Conservation (phyloP, 2,888 invertebrate genomes). For the Rhyacophila evoluta region DNA sequence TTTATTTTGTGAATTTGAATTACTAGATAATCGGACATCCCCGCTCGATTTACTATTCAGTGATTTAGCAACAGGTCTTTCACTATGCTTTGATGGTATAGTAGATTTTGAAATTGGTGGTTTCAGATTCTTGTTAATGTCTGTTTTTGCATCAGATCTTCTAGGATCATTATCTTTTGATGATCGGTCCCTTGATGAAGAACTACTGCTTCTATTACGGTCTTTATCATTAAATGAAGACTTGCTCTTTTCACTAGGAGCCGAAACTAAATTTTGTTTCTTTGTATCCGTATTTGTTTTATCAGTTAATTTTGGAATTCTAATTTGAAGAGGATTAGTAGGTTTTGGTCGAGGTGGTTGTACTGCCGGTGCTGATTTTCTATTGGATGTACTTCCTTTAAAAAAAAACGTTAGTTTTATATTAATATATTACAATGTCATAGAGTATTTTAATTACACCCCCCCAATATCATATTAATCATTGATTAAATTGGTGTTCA, state of each 20-base stretch:
- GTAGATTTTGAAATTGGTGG: neutral
- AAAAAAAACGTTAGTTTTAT: no score
- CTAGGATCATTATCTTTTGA: constrained; percentile 57
- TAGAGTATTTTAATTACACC: no score
- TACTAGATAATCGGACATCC: neutral
- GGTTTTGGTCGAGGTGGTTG: constrained; percentile 58
- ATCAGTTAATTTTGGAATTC: constrained; percentile 69
- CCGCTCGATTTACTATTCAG: constrained; percentile 55
- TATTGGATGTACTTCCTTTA: constrained; percentile 62
- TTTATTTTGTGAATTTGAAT: neutral
- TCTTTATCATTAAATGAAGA: constrained; percentile 56
- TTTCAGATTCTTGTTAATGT: constrained; percentile 38
- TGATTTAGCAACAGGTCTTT: constrained; percentile 58
- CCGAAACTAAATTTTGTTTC: constrained; percentile 60
- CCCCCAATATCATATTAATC: no score
- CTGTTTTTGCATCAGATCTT: constrained; percentile 60
- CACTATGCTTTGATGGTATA: constrained; percentile 58
- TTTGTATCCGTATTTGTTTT: constrained; percentile 57
- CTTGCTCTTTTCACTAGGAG: constrained; percentile 1
- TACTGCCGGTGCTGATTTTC: constrained; percentile 61
- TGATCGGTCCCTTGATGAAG: constrained; percentile 60
- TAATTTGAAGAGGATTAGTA: constrained; percentile 56
- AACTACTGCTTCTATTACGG: constrained; percentile 61
- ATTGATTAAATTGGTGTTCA: no score
- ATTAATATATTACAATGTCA: no score